Evolutionary conservation across 1,140 invertebrate genomes (phyloP), one percentile per base, ranked within the genome.

Genomic region (Drosophila seguyi): DNA sequence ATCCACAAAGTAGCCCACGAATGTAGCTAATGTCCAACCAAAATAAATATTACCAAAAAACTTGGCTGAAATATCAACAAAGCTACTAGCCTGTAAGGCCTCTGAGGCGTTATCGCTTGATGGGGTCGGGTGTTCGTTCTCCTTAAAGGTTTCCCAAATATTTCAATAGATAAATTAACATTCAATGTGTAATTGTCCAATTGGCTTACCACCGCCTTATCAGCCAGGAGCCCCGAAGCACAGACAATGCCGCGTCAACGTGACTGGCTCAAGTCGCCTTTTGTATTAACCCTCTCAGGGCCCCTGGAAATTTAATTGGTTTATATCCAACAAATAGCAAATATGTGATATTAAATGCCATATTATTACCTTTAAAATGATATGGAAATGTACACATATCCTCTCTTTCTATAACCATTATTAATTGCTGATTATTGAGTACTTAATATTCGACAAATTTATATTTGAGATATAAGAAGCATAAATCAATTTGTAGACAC

Each of bases 141-240:
- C 11, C 13, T 27, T 50, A 50, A 31, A 10, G 44, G 58, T 8
- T 39, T 48, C 29, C 22, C 31, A 14, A 25, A 48, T 25, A 31
- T 31, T 34, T n/a, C 22, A 13, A 48, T 48, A 48, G 58, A 62
- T 67, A 62, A 48, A 31, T 48, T 25, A n/a, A 20, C 29, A 22
- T n/a, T 48, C 20, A 34, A 48, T 41, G 57, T 48, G 42, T 27
- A 62, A 48, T 47, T 67, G 63, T 62, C 18, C 63, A 62, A 67
- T 67, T 25, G 65, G 58, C 65, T 63, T 63, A 48, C 22, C 1
- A 48, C 22, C 1, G 14, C 36, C 34, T 67, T 67, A 67, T 67
- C 65, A 36, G 44, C n/a, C 27, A 50, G 47, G 5, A 48, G 25
- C 16, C 42, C 11, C 42, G 2, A 3, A 14, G 42, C 20, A 45